Base-by-base conservation (phyloP, 2,113 vertebrate genomes). In the Lates calcarifer region DNA sequence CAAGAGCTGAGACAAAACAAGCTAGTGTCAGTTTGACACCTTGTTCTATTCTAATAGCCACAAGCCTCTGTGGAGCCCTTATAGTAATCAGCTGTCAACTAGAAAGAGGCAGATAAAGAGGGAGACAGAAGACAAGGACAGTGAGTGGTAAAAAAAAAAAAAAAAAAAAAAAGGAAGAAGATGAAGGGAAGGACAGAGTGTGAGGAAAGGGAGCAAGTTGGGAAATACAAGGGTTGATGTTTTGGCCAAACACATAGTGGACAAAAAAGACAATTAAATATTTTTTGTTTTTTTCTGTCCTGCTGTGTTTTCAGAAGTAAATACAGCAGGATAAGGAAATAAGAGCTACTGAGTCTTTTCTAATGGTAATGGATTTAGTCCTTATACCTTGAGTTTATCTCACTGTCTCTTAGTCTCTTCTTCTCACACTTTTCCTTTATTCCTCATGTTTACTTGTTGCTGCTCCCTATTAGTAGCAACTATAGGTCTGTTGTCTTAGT, bases 1-100 rank as follows among this genome's bases (percentile, higher is more conserved):
- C 43, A 61, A 37, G 39, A 66, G 72, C 55, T 55, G 71, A 55
- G 45, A 69, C 22, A 65, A 63, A 87, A 77, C 51, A 62, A 73
- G 78, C 35, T 31, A 39, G 26, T 79, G 77, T 74, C 87, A 80
- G 41, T 87, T 89, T 90, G 86, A 86, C 89, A 89, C 90, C 87
- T 89, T 89, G 88, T 84, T 39, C 82, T 83, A 77, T 91, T 89
- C 77, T 89, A 89, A 89, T 83, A 31, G 65, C 35, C 43, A 88
- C 78, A 87, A 76, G 75, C 71, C 77, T 69, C 58, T 75, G 79
- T 75, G 75, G 71, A 83, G 68, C 74, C 20, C 6, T 69, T 69
- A 64, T 15, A 79, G 76, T 79, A 79, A 90, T 86, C 87, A 85
- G 74, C 65, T 83, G 83, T 82, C 67, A 81, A 68, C 57, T 56